Conservation (phyloP, 2,113 vertebrate species). For the Zeus faber region DNA sequence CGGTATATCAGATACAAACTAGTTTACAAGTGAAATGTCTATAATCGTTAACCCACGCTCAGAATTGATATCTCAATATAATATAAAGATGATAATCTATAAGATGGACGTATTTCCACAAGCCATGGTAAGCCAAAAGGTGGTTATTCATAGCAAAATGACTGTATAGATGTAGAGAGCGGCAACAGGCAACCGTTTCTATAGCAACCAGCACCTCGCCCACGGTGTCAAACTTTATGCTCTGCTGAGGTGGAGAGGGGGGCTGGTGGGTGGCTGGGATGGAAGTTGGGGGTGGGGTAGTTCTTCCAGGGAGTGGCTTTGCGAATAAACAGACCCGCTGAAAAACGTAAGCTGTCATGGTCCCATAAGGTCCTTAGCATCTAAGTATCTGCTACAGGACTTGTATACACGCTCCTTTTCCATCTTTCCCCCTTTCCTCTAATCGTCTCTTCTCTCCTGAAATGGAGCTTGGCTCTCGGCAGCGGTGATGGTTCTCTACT, state of each 20-base stretch:
- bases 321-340: background rate
- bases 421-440: background rate
- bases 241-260: constrained; percentile 42
- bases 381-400: background rate
- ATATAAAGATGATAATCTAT: too few species aligned
- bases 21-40: too few species aligned
- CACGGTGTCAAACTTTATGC: constrained; percentile 64
- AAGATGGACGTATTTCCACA: too few species aligned
- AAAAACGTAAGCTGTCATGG: background rate
- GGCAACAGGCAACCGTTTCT: constrained; percentile 62
- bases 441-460: constrained; percentile 13
- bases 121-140: too few species aligned
- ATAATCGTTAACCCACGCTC: too few species aligned
- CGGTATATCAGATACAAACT: too few species aligned
- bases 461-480: too few species aligned
- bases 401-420: background rate
- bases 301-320: constrained; percentile 11
- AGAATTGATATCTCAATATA: too few species aligned
- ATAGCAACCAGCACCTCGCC: constrained; percentile 63
- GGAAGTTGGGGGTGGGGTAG: background rate
- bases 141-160: background rate
- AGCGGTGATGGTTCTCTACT: constrained; percentile 50
- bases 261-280: constrained; percentile 4
- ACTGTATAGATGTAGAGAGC: background rate
- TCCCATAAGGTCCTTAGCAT: background rate